Evolutionary conservation across 2,888 invertebrate species (phyloP).

Genomic region (Ctena decussata): DNA sequence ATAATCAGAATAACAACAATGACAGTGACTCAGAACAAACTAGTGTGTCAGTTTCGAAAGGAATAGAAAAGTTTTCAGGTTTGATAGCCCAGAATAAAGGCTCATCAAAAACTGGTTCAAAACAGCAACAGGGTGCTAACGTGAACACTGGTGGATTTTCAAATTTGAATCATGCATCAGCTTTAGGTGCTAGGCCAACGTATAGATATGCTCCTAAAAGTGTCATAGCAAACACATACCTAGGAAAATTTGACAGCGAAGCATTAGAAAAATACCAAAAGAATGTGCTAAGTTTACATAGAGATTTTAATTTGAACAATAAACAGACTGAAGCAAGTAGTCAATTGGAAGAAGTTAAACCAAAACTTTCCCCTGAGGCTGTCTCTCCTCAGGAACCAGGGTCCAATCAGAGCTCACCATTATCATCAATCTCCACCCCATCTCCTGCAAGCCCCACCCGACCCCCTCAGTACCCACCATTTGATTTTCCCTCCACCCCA

Average conservation of each 20-base stretch:
- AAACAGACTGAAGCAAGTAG: slow-evolving; percentile 23
- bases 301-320: slow-evolving; percentile 61
- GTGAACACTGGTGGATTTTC: slow-evolving; percentile 56
- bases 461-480: slow-evolving; percentile 57
- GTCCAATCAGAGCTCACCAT: slow-evolving; percentile 52
- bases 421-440: slow-evolving; percentile 49
- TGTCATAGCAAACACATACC: slow-evolving; percentile 86
- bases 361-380: slow-evolving; percentile 56
- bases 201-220: slow-evolving; percentile 85
- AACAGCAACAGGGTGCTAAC: slow-evolving; percentile 33
- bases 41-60: slow-evolving; percentile 61
- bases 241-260: slow-evolving; percentile 78
- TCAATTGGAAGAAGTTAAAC: slow-evolving; percentile 18
- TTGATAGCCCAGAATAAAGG: slow-evolving; percentile 45
- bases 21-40: slow-evolving; percentile 55
- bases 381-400: slow-evolving; percentile 41
- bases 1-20: slow-evolving; percentile 11
- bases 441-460: slow-evolving; percentile 59
- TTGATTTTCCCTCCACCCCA: slow-evolving; percentile 72
- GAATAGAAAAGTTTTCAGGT: slow-evolving; percentile 60
- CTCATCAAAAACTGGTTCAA: slow-evolving; percentile 18
- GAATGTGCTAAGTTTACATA: slow-evolving; percentile 80
- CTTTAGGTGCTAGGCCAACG: slow-evolving; percentile 53
- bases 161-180: slow-evolving; percentile 65
- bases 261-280: slow-evolving; percentile 83